A percentile compares a stretch with the other conserved stretches of the same genome.
These are phyloP conservation scores for Riparia riparia DNA, from an alignment of 2,113 vertebrate genomes.

Conservation along the genomic window DNA sequence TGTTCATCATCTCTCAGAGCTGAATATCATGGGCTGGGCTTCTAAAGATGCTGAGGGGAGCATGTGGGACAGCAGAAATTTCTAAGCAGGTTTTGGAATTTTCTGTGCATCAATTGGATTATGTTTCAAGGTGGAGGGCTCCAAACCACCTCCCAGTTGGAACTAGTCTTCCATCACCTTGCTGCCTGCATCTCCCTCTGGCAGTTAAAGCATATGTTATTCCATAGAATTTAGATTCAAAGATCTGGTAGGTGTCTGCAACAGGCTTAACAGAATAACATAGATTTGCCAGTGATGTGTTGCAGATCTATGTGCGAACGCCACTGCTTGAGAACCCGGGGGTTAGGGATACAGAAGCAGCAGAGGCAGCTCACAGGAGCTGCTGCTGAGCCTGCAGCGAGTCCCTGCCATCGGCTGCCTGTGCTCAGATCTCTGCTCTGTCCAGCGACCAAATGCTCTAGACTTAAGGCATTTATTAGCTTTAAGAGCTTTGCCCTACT, in stretches of 20 bases:
- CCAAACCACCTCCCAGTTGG: not conserved
- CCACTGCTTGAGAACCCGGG: not conserved
- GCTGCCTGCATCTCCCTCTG: not conserved
- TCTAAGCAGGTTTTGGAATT: not conserved
- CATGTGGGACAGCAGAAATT: not conserved
- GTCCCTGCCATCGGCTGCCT: not conserved
- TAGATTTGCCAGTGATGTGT: not conserved
- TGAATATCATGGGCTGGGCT: not conserved
- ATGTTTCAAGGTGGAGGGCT: not conserved
- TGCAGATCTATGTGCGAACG: not conserved
- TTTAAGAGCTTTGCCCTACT: not conserved
- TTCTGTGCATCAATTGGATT: not conserved
- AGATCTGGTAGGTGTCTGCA: not conserved
- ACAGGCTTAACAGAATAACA: not conserved
- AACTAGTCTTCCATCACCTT: not conserved
- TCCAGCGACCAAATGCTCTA: not conserved
- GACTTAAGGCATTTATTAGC: not conserved
- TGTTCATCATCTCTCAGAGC: not conserved
- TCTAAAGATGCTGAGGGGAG: not conserved
- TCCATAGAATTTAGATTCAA: not conserved
- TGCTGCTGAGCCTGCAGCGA: not conserved
- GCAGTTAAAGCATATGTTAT: not conserved
- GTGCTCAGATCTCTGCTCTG: not conserved
- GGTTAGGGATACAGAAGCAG: not conserved
- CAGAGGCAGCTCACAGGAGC: not conserved